These are phyloP conservation scores for Ophion ventricosus DNA, from an alignment of 2,888 invertebrate genomes.

Conservation along the genomic window DNA sequence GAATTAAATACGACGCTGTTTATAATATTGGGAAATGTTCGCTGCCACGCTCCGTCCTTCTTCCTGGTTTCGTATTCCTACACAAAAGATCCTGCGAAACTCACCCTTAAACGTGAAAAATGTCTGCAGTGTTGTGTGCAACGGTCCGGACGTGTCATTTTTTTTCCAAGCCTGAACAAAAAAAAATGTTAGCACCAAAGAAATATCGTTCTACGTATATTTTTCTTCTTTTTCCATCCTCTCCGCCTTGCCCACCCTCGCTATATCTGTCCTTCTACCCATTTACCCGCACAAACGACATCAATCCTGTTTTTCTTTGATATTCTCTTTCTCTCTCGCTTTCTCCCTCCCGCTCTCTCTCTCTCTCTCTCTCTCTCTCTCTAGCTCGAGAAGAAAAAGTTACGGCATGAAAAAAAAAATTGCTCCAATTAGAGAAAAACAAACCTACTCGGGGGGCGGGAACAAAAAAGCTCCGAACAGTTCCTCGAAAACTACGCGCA, in stretches of 20 bases:
- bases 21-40: constrained; percentile 7
- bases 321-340: not conserved
- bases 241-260: not conserved
- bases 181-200: constrained; percentile 24
- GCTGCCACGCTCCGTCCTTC: constrained; percentile 33
- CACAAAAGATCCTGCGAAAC: constrained; percentile 52
- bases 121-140: constrained; percentile 46
- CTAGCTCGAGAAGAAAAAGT: not conserved
- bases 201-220: constrained; percentile 31
- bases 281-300: not conserved
- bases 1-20: not conserved
- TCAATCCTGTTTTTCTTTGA: constrained; percentile 1
- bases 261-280: not conserved
- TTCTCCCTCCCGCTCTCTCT: too few relatives aligned
- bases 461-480: not conserved
- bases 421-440: not conserved
- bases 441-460: not conserved
- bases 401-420: not conserved
- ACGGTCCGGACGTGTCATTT: constrained; percentile 25
- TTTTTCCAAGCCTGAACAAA: constrained; percentile 40
- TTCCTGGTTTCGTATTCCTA: constrained; percentile 25
- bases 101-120: constrained; percentile 48
- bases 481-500: not conserved
- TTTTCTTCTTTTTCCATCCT: constrained; percentile 19
- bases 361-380: not conserved